Evolutionary conservation across 1,140 invertebrate genomes (phyloP), one percentile per base, ranked within the genome.

Genomic region (Ladona fulva): DNA sequence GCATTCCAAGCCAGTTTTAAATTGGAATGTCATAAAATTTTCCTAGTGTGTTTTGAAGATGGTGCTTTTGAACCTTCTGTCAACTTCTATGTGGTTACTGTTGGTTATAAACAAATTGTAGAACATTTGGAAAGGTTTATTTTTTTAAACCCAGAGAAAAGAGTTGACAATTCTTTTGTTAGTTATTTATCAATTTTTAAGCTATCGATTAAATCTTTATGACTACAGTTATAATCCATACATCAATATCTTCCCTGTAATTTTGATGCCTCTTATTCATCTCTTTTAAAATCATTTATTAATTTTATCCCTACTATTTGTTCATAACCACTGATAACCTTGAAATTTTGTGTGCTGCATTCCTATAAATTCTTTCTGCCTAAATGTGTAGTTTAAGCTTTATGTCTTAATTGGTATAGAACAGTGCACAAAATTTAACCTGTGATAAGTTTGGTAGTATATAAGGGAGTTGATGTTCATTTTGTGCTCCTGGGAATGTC

Each of bases 391-490:
- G 52, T 66, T 1, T 19, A 19, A 66, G 52, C 52, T 66, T 66
- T 66, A 5, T 66, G 52, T 66, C 52, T 5, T 66, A 6, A 66
- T 19, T 66, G 14, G n/a, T 16, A 66, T 19, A 66, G 52, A 66
- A 66, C 52, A 19, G 52, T 66, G 52, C 52, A 66, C 52, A 66
- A 66, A 37, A 22, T 66, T 66, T 22, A 66, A 66, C 52, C 52
- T 66, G 52, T 66, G 52, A 66, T 66, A 66, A 66, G 52, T 66
- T 66, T 66, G n/a, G 52, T 66, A 66, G 52, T 19, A 19, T 66
- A 12, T 66, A 66, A 66, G 52, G 8, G 29, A 37, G 52, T 66
- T 66, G 52, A 66, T 66, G 14, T 66, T 66, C n/a, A 22, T 66
- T 66, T 22, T 66, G 52, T 66, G 52, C 52, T 19, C n/a, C 29